A percentile compares a stretch with the other conserved stretches of the same genome.
Evolutionary conservation across 2,797 vertebrate species (phyloP).

Genomic region (Phaenicophaeus curvirostris): DNA sequence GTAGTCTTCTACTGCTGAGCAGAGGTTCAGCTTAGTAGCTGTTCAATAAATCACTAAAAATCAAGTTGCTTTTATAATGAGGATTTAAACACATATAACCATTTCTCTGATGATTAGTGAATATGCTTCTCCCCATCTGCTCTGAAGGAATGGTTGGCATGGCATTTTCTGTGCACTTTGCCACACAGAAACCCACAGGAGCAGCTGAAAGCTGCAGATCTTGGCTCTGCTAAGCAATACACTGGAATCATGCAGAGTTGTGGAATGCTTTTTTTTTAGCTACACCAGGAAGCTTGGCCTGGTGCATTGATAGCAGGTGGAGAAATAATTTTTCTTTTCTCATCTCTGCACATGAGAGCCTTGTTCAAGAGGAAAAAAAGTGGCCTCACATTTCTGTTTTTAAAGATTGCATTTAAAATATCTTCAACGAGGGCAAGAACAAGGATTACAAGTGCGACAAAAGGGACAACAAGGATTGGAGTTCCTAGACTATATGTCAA

Average conservation of each 20-base stretch:
- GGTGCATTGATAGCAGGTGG: conserved; percentile 24
- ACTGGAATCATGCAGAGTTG: conserved; percentile 18
- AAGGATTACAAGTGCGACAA: background rate
- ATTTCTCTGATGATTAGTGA: conserved; percentile 10
- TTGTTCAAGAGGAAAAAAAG: background rate
- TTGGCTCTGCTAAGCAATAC: conserved; percentile 44
- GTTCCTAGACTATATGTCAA: background rate
- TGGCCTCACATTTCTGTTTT: background rate
- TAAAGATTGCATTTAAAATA: background rate
- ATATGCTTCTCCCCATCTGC: conserved; percentile 9
- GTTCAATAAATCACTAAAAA: background rate
- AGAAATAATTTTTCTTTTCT: conserved; percentile 27
- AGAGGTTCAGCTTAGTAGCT: background rate
- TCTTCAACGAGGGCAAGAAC: background rate
- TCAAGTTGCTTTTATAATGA: background rate
- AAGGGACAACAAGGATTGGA: background rate
- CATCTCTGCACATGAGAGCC: background rate
- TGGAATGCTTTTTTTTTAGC: conserved; percentile 15
- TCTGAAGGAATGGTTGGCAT: conserved; percentile 36
- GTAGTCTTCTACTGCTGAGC: background rate
- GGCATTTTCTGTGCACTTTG: conserved; percentile 42
- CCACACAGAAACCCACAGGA: background rate
- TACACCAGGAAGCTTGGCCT: conserved; percentile 15
- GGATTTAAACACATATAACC: background rate
- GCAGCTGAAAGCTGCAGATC: conserved; percentile 53